Conservation (phyloP, 2,888 invertebrate genomes). For the Pachymerium ferrugineum region DNA sequence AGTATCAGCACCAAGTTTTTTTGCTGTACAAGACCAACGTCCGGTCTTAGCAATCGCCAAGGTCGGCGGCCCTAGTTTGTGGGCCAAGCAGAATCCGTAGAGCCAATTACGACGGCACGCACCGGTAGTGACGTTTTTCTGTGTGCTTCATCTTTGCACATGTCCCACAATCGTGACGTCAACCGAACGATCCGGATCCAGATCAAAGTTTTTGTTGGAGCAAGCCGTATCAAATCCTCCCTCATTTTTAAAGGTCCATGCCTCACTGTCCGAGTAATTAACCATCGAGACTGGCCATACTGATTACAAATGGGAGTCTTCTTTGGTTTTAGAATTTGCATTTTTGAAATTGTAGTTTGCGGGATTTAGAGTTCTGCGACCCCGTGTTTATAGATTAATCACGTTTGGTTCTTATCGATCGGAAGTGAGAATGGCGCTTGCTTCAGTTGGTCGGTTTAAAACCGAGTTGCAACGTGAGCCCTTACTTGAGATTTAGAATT, state of each 20-base stretch:
- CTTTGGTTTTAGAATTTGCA: too few species aligned
- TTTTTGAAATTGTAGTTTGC: neutral
- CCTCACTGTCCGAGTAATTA: too few species aligned
- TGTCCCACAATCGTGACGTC: neutral
- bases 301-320: too few species aligned
- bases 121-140: neutral
- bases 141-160: neutral
- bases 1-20: too few species aligned
- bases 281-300: too few species aligned
- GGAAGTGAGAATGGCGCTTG: constrained; percentile 20
- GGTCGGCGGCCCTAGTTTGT: constrained; percentile 9
- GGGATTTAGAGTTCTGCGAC: neutral
- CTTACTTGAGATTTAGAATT: neutral
- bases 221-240: neutral
- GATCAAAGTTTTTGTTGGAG: neutral
- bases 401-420: constrained; percentile 26
- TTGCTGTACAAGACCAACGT: neutral
- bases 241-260: neutral
- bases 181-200: neutral
- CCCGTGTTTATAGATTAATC: constrained; percentile 14
- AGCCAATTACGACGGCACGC: neutral
- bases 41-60: neutral
- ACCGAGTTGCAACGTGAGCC: neutral
- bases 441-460: constrained; percentile 6
- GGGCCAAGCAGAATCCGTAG: neutral